phyloP scores from a whole-genome alignment of 2,797 vertebrate genomes.

The Champsocephalus gunnari region DNA sequence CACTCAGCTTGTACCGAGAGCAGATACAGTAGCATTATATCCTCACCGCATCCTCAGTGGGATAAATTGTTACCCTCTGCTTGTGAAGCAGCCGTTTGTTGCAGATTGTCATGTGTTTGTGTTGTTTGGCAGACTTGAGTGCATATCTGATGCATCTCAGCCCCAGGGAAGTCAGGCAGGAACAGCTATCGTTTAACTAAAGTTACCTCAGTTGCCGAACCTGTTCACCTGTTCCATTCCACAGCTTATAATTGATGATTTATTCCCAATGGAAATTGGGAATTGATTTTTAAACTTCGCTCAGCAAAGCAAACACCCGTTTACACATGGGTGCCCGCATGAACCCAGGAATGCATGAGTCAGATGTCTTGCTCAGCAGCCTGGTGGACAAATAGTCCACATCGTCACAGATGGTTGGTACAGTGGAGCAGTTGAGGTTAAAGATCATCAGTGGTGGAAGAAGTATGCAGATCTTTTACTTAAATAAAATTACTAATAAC shows the following conservation, averaged over 20 bases:
- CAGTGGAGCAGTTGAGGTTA: not conserved
- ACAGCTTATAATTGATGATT: not conserved
- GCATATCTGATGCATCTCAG: conserved; percentile 30
- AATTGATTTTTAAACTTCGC: not conserved
- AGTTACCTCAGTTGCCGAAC: conserved; percentile 31
- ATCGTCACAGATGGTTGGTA: not conserved
- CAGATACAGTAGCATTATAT: conserved; percentile 11
- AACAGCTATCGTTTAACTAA: conserved; percentile 27
- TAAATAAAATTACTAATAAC: no score
- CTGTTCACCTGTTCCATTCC: conserved; percentile 13
- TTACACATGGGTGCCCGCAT: not conserved
- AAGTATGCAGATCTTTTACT: no score
- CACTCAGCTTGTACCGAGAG: not conserved
- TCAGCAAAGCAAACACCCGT: conserved; percentile 14
- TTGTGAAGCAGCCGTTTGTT: conserved; percentile 11
- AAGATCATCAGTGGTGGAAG: not conserved
- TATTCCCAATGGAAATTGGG: not conserved
- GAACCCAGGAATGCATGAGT: not conserved
- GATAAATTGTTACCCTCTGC: not conserved
- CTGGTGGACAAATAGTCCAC: not conserved
- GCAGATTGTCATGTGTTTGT: conserved; percentile 28
- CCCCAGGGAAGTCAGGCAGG: conserved; percentile 1
- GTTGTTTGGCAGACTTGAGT: not conserved
- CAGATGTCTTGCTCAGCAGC: not conserved
- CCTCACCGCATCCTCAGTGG: conserved; percentile 1